These are phyloP conservation scores for Nothoprocta perdicaria DNA, from an alignment of 2,113 vertebrate genomes.

Conservation along the genomic window DNA sequence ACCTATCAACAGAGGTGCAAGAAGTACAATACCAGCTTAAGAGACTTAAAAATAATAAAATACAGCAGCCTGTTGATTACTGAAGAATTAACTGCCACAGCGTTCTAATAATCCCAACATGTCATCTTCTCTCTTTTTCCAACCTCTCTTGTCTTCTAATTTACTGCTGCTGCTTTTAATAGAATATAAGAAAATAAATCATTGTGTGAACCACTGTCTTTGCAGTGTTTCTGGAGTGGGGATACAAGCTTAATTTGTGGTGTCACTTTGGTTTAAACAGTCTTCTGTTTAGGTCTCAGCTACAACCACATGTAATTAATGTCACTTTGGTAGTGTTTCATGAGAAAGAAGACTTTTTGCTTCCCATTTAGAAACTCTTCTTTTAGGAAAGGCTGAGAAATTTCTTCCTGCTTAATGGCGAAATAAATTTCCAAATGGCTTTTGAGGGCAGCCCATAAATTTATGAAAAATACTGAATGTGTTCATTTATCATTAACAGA, in stretches of 20 bases:
- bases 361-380: slow-evolving; percentile 25
- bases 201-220: slow-evolving; percentile 58
- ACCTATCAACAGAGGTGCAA: neutral
- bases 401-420: neutral
- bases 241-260: slow-evolving; percentile 40
- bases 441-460: slow-evolving; percentile 13
- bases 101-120: slow-evolving; percentile 29
- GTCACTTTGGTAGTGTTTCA: slow-evolving; percentile 47
- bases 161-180: slow-evolving; percentile 61
- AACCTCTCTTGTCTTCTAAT: slow-evolving; percentile 10
- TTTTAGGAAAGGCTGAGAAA: slow-evolving; percentile 16
- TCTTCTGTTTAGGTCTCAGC: slow-evolving; percentile 56
- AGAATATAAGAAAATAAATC: slow-evolving; percentile 58
- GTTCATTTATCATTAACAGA: neutral
- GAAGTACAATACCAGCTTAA: neutral
- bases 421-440: neutral
- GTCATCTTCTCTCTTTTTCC: slow-evolving; percentile 35
- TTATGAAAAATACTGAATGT: neutral
- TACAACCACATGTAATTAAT: slow-evolving; percentile 45
- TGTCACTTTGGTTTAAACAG: slow-evolving; percentile 58
- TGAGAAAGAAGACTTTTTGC: slow-evolving; percentile 45
- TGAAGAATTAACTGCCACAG: slow-evolving; percentile 32
- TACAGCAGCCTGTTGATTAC: slow-evolving; percentile 16
- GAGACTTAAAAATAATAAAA: neutral
- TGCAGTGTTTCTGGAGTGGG: slow-evolving; percentile 30